Percentiles rank a stretch among this genome's conserved stretches.
phyloP scores from a whole-genome alignment of 1,140 invertebrate species.

The Propsilocerus akamusi region DNA sequence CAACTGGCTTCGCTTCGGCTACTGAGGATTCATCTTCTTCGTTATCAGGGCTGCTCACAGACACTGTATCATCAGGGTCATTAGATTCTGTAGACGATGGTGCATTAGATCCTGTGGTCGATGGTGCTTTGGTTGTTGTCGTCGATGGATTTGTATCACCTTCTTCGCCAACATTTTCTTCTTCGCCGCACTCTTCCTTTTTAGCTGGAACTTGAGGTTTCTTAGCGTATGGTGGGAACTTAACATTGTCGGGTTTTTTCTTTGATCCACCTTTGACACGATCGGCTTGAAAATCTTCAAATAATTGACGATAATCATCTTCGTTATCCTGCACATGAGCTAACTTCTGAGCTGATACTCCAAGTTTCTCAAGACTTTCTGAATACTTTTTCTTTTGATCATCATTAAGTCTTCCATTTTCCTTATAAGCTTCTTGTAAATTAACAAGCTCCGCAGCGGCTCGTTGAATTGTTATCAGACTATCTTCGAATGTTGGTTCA shows the following conservation, averaged over 20 bases:
- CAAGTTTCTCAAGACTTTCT: conserved; percentile 24
- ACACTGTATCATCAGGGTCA: conserved; percentile 22
- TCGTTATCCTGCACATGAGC: conserved; percentile 22
- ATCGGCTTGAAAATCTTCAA: not conserved
- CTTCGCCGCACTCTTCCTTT: conserved; percentile 24
- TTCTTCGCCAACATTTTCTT: conserved; percentile 25
- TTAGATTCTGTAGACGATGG: conserved; percentile 9
- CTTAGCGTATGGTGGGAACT: not conserved
- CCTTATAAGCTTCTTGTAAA: conserved; percentile 28
- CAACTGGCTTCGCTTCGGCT: conserved; percentile 50
- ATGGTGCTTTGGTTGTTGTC: conserved; percentile 14
- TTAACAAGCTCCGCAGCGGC: conserved; percentile 27
- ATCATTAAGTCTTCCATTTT: conserved; percentile 23
- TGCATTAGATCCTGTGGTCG: not conserved
- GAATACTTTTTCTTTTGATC: conserved; percentile 26
- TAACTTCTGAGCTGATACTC: conserved; percentile 25
- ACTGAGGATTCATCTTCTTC: conserved; percentile 37
- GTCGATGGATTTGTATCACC: conserved; percentile 12
- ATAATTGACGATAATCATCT: conserved; percentile 19
- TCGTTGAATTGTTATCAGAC: conserved; percentile 25
- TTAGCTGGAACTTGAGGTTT: not conserved
- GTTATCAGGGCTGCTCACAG: conserved; percentile 28
- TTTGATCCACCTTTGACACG: conserved; percentile 3
- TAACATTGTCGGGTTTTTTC: conserved; percentile 5
- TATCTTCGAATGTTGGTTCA: conserved; percentile 11